Conservation (phyloP, 2,888 invertebrate species). For the Ypsolopha scabrella region DNA sequence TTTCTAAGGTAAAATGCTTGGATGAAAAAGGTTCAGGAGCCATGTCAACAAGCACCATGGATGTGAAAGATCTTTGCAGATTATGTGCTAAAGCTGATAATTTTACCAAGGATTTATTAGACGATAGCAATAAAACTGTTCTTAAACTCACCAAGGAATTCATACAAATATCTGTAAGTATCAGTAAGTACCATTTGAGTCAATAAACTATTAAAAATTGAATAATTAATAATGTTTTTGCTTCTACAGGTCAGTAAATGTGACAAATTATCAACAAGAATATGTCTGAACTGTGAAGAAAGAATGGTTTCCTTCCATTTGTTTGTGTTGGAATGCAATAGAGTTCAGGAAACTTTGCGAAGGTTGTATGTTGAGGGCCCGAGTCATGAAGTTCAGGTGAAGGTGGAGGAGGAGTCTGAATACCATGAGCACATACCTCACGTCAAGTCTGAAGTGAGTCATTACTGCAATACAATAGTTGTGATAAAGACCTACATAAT, state of each 20-base stretch:
- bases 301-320: slow-evolving; percentile 56
- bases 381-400: neutral
- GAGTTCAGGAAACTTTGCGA: slow-evolving; percentile 43
- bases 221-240: neutral
- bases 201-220: neutral
- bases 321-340: slow-evolving; percentile 53
- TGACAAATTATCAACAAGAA: slow-evolving; percentile 48
- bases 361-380: slow-evolving; percentile 18
- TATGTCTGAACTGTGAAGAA: slow-evolving; percentile 57
- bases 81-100: slow-evolving; percentile 51
- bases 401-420: neutral
- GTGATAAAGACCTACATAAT: too few relatives aligned
- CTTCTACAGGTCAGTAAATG: slow-evolving; percentile 40
- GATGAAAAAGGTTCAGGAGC: too few relatives aligned
- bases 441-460: slow-evolving; percentile 44
- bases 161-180: slow-evolving; percentile 46
- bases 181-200: neutral
- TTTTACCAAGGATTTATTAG: slow-evolving; percentile 49
- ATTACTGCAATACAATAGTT: too few relatives aligned
- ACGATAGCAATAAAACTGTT: slow-evolving; percentile 43
- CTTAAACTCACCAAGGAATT: slow-evolving; percentile 49
- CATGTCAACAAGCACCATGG: neutral
- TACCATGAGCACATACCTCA: neutral
- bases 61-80: slow-evolving; percentile 46
- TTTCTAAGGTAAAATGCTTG: too few relatives aligned